These are phyloP conservation scores for Lasaia peninsularis DNA, from an alignment of 1,140 invertebrate species.

Conservation along the genomic window DNA sequence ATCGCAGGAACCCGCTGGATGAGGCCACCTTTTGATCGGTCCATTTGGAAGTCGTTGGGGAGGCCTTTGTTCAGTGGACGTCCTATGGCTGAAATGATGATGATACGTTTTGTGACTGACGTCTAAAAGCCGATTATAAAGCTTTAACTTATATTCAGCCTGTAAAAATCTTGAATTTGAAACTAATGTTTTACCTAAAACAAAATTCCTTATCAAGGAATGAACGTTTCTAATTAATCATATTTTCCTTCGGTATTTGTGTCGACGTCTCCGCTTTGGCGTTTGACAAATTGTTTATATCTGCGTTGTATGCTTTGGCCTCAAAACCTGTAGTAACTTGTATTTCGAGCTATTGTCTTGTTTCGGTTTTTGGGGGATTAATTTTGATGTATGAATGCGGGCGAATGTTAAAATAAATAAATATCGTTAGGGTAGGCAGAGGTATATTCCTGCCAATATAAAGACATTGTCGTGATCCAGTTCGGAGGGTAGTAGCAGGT, in stretches of 20 bases:
- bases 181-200: constrained; percentile 1
- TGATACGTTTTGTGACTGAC: too few relatives aligned
- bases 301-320: neutral
- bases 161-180: neutral
- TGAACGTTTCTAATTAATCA: constrained; percentile 9
- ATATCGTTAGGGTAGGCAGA: neutral
- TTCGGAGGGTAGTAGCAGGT: too few relatives aligned
- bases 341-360: constrained; percentile 8
- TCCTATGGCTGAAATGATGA: too few relatives aligned
- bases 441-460: too few relatives aligned
- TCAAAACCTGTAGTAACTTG: constrained; percentile 6
- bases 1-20: too few relatives aligned
- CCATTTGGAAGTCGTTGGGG: too few relatives aligned
- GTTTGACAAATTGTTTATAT: constrained; percentile 10
- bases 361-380: neutral
- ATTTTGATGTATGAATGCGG: neutral
- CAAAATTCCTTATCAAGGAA: constrained; percentile 4
- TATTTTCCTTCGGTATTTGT: constrained; percentile 9
- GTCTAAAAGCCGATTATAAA: too few relatives aligned
- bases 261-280: neutral
- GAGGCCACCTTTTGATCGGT: too few relatives aligned
- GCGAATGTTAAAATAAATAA: neutral
- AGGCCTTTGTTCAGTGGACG: too few relatives aligned
- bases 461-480: too few relatives aligned
- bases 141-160: neutral